These are phyloP conservation scores for Cephus sareptanus DNA, from an alignment of 2,888 invertebrate species.

Conservation along the genomic window DNA sequence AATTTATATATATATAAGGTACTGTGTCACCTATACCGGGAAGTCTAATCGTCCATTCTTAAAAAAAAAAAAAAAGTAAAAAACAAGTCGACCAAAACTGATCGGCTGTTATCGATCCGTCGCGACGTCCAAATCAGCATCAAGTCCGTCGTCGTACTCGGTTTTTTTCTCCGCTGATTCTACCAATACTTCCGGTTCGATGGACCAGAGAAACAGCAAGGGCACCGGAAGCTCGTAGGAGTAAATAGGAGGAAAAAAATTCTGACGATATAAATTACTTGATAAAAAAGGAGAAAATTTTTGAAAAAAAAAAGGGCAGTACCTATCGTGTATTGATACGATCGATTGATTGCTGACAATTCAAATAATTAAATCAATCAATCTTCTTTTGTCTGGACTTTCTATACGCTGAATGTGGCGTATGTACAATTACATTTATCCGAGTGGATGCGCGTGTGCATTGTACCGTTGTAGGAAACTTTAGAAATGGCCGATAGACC, in stretches of 20 bases:
- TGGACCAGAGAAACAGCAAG: not conserved
- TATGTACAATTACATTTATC: not conserved
- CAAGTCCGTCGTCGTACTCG: not conserved
- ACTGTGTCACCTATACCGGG: not conserved
- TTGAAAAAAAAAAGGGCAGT: not conserved
- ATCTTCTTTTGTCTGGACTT: not conserved
- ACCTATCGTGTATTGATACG: not conserved
- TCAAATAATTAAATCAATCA: not conserved
- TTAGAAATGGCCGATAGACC: not conserved
- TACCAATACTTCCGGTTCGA: not conserved
- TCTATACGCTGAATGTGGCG: not conserved
- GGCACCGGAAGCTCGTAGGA: not conserved
- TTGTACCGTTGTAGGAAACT: not conserved
- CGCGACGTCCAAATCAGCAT: not conserved
- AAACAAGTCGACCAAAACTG: not conserved
- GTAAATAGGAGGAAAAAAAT: not conserved
- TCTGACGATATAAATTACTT: not conserved
- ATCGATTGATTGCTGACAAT: not conserved
- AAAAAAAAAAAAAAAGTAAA: not conserved
- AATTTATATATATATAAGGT: not conserved
- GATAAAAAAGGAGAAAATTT: not conserved
- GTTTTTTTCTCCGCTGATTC: not conserved
- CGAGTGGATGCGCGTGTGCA: not conserved
- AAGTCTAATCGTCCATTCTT: not conserved
- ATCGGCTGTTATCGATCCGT: not conserved